Percentiles rank a stretch among this genome's conserved stretches.
Conservation (phyloP, 2,113 vertebrate genomes). For the Cavia porcellus region DNA sequence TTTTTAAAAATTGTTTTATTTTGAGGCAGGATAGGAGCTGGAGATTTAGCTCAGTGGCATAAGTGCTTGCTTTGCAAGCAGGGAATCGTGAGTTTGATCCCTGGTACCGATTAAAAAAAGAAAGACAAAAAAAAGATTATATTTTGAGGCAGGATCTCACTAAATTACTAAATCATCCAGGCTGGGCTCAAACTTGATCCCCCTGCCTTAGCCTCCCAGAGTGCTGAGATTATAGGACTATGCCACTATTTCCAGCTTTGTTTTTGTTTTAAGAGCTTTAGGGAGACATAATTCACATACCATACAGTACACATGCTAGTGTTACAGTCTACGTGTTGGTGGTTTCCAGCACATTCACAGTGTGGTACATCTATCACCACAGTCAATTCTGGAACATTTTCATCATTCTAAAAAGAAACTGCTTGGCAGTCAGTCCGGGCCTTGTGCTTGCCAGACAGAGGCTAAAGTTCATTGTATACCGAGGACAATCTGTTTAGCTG, state of each 20-base stretch:
- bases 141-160: neutral
- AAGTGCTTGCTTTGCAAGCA: no score
- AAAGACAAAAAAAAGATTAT: no score
- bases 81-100: no score
- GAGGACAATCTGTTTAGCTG: neutral
- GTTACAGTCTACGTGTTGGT: neutral
- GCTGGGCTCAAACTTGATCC: neutral
- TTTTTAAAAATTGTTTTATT: neutral
- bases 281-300: neutral
- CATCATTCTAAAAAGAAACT: neutral
- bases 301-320: neutral
- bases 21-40: neutral
- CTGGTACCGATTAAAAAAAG: no score
- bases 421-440: neutral
- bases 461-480: neutral
- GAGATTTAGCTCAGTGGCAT: no score
- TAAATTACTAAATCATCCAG: neutral
- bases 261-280: neutral
- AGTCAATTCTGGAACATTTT: neutral
- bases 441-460: no score
- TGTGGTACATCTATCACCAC: neutral
- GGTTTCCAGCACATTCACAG: neutral
- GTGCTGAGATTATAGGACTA: neutral
- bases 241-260: neutral
- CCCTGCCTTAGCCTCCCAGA: neutral